Evolutionary conservation across 2,888 invertebrate species (phyloP).

Genomic region (Nemurella pictetii): DNA sequence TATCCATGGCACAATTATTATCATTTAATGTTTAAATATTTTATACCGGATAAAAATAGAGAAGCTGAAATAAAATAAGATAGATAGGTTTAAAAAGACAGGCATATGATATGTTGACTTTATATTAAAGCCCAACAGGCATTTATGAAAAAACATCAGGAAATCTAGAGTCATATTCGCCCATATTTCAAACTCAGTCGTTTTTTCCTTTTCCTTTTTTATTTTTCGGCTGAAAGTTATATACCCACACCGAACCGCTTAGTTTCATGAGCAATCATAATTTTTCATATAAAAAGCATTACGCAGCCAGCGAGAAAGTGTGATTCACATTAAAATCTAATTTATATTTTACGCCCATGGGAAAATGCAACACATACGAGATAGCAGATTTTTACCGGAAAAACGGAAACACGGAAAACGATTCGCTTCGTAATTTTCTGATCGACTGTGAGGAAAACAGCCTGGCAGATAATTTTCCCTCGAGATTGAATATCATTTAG

Average conservation of each 20-base stretch:
- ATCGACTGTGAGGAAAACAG: not conserved
- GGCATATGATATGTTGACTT: too few relatives aligned
- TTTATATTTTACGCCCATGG: not conserved
- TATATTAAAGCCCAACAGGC: too few relatives aligned
- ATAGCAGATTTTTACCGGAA: not conserved
- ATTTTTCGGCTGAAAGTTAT: not conserved
- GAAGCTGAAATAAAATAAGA: too few relatives aligned
- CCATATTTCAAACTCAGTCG: not conserved
- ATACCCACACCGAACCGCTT: not conserved
- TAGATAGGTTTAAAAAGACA: too few relatives aligned
- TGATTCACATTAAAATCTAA: not conserved
- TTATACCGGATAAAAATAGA: too few relatives aligned
- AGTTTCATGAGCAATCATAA: not conserved
- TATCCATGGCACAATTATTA: too few relatives aligned
- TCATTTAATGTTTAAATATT: too few relatives aligned
- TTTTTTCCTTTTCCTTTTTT: not conserved
- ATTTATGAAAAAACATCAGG: too few relatives aligned
- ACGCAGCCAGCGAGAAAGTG: not conserved
- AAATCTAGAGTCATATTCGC: too few relatives aligned
- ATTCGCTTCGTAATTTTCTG: not conserved
- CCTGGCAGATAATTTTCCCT: too few relatives aligned
- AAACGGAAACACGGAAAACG: not conserved
- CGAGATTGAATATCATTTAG: too few relatives aligned
- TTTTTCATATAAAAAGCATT: not conserved
- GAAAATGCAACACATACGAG: not conserved